phyloP scores from a whole-genome alignment of 2,888 invertebrate species.

The Lissocephala sabroskyi region DNA sequence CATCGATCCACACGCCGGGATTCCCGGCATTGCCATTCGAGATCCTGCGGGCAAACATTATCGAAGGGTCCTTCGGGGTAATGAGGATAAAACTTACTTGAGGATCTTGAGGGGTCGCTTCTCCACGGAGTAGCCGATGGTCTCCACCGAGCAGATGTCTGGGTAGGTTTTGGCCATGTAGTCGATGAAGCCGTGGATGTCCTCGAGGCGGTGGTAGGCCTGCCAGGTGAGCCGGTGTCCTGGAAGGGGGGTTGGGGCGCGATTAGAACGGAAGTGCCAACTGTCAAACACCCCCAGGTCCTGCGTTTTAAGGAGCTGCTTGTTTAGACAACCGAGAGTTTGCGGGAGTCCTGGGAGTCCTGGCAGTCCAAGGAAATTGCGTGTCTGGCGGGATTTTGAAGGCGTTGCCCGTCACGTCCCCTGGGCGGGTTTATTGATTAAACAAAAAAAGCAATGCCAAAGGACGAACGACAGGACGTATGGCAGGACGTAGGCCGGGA shows the following conservation, averaged over 20 bases:
- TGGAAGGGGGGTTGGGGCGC: too few species aligned
- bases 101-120: conserved; percentile 82
- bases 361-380: conserved; percentile 31
- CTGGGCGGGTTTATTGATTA: conserved; percentile 38
- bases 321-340: conserved; percentile 1
- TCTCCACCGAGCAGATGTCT: conserved; percentile 80
- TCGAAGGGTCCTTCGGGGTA: too few species aligned
- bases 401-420: conserved; percentile 2
- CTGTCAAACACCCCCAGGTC: not conserved
- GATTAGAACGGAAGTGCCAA: too few species aligned
- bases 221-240: conserved; percentile 81
- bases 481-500: too few species aligned
- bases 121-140: conserved; percentile 83
- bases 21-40: conserved; percentile 79
- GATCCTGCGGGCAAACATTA: conserved; percentile 75
- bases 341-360: not conserved
- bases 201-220: conserved; percentile 81
- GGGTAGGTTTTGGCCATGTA: conserved; percentile 82
- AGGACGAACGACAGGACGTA: too few species aligned
- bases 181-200: conserved; percentile 82
- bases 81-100: conserved; percentile 62
- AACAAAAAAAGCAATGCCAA: conserved; percentile 27
- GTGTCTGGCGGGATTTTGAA: conserved; percentile 24
- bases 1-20: conserved; percentile 82
- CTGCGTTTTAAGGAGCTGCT: not conserved